Evolutionary conservation across 2,888 invertebrate species (phyloP), one percentile per base, ranked within the genome.

Genomic region (Ochropleura leucogaster): DNA sequence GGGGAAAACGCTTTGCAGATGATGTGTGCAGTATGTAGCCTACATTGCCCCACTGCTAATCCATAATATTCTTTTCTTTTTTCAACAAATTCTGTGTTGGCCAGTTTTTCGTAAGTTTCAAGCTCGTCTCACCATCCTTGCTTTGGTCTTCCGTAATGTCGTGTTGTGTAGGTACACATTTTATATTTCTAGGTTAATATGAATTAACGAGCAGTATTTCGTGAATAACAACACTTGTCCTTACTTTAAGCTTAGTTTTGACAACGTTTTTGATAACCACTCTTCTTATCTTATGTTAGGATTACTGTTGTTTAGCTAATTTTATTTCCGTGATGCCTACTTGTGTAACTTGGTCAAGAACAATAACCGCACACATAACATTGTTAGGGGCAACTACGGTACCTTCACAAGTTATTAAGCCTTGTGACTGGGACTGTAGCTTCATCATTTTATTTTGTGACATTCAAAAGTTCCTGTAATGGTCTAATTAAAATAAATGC

Each of bases 231-330:
- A 66, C 55, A 46, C n/a, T 47, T 46, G 66, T 40, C 70, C 74
- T 79, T 69, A 68, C 4, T 10, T 12, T 51, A 12, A 49, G 69
- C 67, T 75, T 70, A 70, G 59, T 49, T 57, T 42, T 46, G 42
- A 49, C 46, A n/a, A 55, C n/a, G 20, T 70, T 51, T 64, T 55
- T 80, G 75, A 80, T 70, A 80, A 68, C 42, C 63, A 3, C 30
- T 53, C 14, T 46, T 55, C 14, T 44, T 80, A 80, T 80, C 80
- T 68, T 44, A n/a, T 70, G n/a, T 65, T 51, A 70, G 53, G 63
- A 79, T 70, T 75, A 79, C 47, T 46, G 47, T 53, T 49, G 59
- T 55, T 68, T 40, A 16, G n/a, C 18, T 60, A 8, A 9, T 73
- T 53, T 65, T 49, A 44, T 73, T 79, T 69, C 60, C 66, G 53